A percentile compares a stretch with the other conserved stretches of the same genome.
phyloP scores from a whole-genome alignment of 1,140 invertebrate species.

The Drosophila malerkotliana region DNA sequence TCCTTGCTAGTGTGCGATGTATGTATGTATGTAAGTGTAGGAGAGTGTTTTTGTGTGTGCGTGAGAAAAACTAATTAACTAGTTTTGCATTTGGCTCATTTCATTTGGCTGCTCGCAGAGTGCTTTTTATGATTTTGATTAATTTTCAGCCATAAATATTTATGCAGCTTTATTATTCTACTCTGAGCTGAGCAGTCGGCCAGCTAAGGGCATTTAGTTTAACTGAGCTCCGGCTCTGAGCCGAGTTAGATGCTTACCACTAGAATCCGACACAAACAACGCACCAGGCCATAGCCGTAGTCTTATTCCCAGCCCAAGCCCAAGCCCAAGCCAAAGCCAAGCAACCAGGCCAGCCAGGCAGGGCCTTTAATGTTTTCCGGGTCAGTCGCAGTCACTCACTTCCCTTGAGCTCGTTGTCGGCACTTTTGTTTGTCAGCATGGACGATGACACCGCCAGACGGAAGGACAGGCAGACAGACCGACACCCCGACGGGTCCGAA shows the following conservation, averaged over 20 bases:
- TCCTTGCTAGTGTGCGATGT: neutral
- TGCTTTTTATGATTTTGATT: constrained; percentile 68
- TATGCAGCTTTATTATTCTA: constrained; percentile 66
- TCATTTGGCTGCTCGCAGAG: constrained; percentile 45
- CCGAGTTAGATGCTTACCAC: neutral
- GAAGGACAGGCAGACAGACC: constrained; percentile 20
- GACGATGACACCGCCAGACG: constrained; percentile 68
- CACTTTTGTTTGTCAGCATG: constrained; percentile 80
- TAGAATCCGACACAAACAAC: constrained; percentile 12
- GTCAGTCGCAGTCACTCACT: constrained; percentile 79
- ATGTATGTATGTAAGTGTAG: constrained; percentile 49
- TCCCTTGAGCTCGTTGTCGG: constrained; percentile 79
- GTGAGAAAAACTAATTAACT: constrained; percentile 79
- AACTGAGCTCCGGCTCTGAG: constrained; percentile 18
- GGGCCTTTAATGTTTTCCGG: constrained; percentile 78
- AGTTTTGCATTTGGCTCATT: constrained; percentile 58
- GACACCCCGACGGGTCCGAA: constrained; percentile 8
- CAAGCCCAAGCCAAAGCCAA: constrained; percentile 1
- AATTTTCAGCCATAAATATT: constrained; percentile 78
- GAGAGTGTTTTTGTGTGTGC: constrained; percentile 38
- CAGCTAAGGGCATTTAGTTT: constrained; percentile 65
- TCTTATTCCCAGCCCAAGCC: neutral
- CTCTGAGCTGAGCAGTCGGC: constrained; percentile 18
- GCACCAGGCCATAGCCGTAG: constrained; percentile 45
- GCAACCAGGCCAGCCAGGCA: constrained; percentile 35